These are phyloP conservation scores for Pelvicachromis taeniatus DNA, from an alignment of 2,113 vertebrate species.

Conservation along the genomic window DNA sequence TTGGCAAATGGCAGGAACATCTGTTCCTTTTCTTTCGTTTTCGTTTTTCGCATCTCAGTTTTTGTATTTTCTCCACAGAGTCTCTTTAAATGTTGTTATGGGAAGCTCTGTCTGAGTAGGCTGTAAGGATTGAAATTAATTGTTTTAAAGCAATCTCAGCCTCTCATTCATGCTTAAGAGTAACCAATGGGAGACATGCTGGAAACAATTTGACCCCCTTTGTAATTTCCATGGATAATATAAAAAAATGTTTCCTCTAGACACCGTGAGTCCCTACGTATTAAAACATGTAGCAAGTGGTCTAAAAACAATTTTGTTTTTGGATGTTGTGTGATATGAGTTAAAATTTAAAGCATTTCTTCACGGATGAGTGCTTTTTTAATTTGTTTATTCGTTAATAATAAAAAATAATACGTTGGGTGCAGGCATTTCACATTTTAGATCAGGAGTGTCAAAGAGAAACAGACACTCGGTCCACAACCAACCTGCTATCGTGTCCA, in stretches of 20 bases:
- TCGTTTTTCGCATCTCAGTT: not conserved
- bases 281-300: not conserved
- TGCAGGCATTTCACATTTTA: not conserved
- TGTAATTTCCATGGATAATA: slow-evolving; percentile 22
- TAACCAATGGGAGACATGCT: not conserved
- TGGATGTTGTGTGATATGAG: not conserved
- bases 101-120: not conserved
- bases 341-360: not conserved
- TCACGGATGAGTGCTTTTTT: not conserved
- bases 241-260: not conserved
- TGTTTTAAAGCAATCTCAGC: slow-evolving; percentile 32
- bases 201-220: slow-evolving; percentile 8
- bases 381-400: not conserved
- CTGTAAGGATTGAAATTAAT: slow-evolving; percentile 33
- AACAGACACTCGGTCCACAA: not conserved
- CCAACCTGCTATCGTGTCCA: not conserved
- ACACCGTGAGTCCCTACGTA: not conserved
- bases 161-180: slow-evolving; percentile 35
- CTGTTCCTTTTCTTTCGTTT: not conserved
- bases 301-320: not conserved
- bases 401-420: not conserved
- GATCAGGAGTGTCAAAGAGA: not conserved
- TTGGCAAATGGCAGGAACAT: not conserved
- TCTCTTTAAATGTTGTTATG: not conserved
- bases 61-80: not conserved